A percentile compares a stretch with the other conserved stretches of the same genome.
Conservation (phyloP, 2,797 vertebrate genomes). For the Taeniopygia guttata region DNA sequence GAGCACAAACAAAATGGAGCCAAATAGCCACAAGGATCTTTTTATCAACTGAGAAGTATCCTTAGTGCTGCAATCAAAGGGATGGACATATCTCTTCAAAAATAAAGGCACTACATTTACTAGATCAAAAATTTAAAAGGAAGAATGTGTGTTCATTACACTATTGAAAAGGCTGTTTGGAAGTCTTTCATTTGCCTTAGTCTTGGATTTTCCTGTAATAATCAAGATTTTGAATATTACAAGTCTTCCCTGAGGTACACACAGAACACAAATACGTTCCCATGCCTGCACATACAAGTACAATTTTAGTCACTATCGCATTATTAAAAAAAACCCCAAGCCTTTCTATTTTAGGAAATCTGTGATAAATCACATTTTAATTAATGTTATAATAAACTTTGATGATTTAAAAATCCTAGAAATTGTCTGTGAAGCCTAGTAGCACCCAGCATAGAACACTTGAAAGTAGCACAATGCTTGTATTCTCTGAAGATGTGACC, state of each 20-base stretch:
- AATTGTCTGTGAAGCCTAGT: background rate
- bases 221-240: background rate
- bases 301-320: background rate
- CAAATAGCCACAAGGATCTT: background rate
- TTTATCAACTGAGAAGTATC: background rate
- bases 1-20: background rate
- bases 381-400: background rate
- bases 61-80: background rate
- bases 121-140: background rate
- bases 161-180: background rate
- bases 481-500: background rate
- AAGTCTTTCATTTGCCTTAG: background rate
- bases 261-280: background rate
- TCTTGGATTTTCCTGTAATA: background rate
- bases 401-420: background rate
- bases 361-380: background rate
- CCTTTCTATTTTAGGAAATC: background rate
- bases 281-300: background rate
- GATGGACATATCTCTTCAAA: background rate
- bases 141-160: background rate
- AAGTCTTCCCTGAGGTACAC: background rate
- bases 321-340: background rate
- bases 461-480: accelerated
- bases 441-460: background rate
- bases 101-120: background rate